These are phyloP conservation scores for Potorous gilbertii DNA, from an alignment of 2,797 vertebrate genomes.

Conservation along the genomic window DNA sequence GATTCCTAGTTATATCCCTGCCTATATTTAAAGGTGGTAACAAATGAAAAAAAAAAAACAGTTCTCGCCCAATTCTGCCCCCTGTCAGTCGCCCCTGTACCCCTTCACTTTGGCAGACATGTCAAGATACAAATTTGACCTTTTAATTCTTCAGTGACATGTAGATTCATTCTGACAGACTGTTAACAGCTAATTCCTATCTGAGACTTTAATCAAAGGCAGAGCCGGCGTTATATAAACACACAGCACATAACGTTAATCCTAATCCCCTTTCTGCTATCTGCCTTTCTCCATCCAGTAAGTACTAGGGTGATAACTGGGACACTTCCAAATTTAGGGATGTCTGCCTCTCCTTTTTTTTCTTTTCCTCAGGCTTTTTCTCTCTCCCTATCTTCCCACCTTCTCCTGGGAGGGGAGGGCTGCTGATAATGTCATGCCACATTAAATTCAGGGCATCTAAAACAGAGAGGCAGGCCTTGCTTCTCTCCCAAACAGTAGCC, in stretches of 20 bases:
- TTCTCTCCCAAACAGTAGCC: background rate
- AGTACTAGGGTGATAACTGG: conserved; percentile 49
- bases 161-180: conserved; percentile 26
- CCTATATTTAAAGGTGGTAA: background rate
- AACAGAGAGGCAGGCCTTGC: background rate
- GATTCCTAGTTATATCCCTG: background rate
- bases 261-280: conserved; percentile 74
- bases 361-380: conserved; percentile 19
- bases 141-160: conserved; percentile 54
- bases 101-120: background rate
- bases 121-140: background rate
- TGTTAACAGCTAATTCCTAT: conserved; percentile 62
- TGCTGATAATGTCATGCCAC: conserved; percentile 26
- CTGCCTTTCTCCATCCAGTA: conserved; percentile 71
- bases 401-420: conserved; percentile 35
- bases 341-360: conserved; percentile 70
- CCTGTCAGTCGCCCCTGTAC: background rate
- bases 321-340: conserved; percentile 46
- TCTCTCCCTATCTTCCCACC: background rate
- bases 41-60: no score
- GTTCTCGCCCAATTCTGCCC: background rate
- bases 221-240: conserved; percentile 71
- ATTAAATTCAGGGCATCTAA: background rate
- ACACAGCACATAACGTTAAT: conserved; percentile 70
- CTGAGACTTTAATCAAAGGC: conserved; percentile 75